A percentile compares a stretch with the other conserved stretches of the same genome.
phyloP scores from a whole-genome alignment of 1,140 invertebrate genomes.

The Heliconius nattereri region DNA sequence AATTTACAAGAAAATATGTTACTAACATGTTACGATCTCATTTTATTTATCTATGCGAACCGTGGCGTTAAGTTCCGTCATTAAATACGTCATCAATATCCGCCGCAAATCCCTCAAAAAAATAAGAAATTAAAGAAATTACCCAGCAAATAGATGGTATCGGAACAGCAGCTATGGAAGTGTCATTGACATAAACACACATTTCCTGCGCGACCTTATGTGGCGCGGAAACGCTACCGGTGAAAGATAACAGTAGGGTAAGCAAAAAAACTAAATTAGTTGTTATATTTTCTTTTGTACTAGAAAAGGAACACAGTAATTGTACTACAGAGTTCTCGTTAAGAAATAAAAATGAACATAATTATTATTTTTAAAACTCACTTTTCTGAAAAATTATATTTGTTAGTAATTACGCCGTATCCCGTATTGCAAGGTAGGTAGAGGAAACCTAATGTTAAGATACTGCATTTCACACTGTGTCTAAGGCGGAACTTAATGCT shows the following conservation, averaged over 20 bases:
- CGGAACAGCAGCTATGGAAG: constrained; percentile 16
- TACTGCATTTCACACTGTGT: no score
- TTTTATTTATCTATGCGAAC: background rate
- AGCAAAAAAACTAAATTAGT: constrained; percentile 29
- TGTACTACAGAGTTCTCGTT: no score
- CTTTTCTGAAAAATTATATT: no score
- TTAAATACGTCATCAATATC: background rate
- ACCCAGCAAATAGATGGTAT: constrained; percentile 22
- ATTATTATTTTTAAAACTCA: no score
- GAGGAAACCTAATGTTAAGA: no score
- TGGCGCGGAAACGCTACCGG: constrained; percentile 48
- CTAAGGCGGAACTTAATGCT: no score
- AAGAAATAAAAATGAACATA: no score
- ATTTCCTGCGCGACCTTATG: constrained; percentile 43
- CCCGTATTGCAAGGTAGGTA: no score
- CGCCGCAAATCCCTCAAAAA: background rate
- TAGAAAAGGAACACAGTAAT: background rate
- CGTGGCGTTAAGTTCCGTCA: background rate
- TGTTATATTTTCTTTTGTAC: background rate
- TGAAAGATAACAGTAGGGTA: constrained; percentile 53
- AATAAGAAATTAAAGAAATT: background rate
- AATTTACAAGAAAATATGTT: no score
- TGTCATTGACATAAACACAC: constrained; percentile 45
- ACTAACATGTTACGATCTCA: no score
- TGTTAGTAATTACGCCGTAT: no score